Conservation (phyloP, 2,113 vertebrate genomes). For the Centropus bengalensis region DNA sequence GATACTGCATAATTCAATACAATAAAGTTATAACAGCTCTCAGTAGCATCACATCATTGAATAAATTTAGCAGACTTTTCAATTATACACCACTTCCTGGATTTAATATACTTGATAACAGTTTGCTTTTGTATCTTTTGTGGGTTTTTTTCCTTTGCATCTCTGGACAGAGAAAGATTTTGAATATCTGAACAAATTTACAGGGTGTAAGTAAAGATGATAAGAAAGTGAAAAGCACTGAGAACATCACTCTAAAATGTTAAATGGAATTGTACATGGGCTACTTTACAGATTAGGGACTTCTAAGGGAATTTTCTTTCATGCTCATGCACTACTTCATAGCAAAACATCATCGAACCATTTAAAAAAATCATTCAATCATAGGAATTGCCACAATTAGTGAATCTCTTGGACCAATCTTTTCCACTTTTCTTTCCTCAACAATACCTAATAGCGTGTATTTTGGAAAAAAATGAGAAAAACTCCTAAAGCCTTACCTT, state of each 20-base stretch:
- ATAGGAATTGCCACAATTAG: conserved; percentile 17
- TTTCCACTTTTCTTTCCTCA: conserved; percentile 30
- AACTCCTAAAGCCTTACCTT: neutral
- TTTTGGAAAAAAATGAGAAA: neutral
- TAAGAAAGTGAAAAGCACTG: neutral
- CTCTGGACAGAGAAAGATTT: neutral
- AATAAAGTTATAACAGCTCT: conserved; percentile 36
- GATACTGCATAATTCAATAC: conserved; percentile 50
- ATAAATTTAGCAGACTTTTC: conserved; percentile 54
- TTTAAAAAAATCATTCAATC: neutral
- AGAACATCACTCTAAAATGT: conserved; percentile 30
- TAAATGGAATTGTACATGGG: conserved; percentile 3
- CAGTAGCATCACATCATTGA: conserved; percentile 10
- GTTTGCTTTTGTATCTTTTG: neutral
- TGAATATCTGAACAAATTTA: neutral
- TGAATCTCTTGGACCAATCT: neutral
- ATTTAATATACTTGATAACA: conserved; percentile 16
- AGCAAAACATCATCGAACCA: conserved; percentile 39
- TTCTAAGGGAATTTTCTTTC: conserved; percentile 35
- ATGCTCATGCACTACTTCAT: neutral
- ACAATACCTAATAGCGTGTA: neutral
- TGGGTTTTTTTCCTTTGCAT: neutral
- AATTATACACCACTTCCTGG: neutral
- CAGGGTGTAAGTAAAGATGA: neutral
- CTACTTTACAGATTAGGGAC: conserved; percentile 7